phyloP scores from a whole-genome alignment of 2,113 vertebrate genomes.

The Phainopepla nitens region DNA sequence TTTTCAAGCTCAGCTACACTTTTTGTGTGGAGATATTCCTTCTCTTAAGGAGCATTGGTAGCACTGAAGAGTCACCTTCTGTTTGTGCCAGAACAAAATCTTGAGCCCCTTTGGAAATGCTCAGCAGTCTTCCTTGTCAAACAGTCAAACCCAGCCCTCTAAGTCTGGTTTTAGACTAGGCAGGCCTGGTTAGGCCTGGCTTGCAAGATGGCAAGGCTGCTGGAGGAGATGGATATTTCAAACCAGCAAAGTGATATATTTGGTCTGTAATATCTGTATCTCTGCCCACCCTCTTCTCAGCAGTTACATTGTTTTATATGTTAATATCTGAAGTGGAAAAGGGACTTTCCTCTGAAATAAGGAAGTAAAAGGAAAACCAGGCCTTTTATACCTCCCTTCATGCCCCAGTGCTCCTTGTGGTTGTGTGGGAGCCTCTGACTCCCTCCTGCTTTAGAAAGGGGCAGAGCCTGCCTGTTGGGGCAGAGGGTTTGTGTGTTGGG shows the following conservation, averaged over 20 bases:
- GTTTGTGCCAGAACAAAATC: background rate
- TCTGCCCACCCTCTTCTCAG: background rate
- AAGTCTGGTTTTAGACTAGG: background rate
- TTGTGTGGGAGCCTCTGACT: background rate
- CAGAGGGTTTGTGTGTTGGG: background rate
- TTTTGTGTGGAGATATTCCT: background rate
- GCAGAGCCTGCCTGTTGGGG: background rate
- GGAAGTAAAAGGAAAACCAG: background rate
- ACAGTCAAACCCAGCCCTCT: background rate
- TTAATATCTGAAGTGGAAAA: background rate
- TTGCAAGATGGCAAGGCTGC: background rate
- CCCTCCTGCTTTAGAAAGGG: background rate
- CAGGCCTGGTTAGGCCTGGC: background rate
- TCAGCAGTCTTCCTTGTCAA: background rate
- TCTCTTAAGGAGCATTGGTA: background rate
- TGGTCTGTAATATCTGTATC: background rate
- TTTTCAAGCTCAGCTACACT: background rate
- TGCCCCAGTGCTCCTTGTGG: background rate
- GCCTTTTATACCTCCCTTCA: accelerated
- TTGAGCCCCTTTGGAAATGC: background rate
- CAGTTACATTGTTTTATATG: background rate
- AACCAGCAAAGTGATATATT: background rate
- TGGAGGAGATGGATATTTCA: background rate
- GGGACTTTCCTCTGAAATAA: background rate
- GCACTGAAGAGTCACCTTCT: background rate